These are phyloP conservation scores for Podocnemis expansa DNA, from an alignment of 2,113 vertebrate species.

Conservation along the genomic window DNA sequence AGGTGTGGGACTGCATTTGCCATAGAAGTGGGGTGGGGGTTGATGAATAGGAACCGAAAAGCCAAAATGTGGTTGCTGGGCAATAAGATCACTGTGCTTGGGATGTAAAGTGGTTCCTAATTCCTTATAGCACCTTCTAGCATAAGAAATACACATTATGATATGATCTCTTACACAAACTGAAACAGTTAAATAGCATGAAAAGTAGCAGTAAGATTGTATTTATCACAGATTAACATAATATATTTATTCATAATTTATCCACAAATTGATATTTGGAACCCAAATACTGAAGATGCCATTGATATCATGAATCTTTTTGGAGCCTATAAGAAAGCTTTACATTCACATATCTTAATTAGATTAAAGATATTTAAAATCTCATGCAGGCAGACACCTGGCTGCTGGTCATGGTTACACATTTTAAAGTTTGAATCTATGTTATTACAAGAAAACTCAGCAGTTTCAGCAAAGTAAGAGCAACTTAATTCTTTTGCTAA, in stretches of 20 bases:
- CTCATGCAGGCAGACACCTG: background rate
- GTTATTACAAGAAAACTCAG: slow-evolving; percentile 55
- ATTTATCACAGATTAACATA: background rate
- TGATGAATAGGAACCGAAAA: background rate
- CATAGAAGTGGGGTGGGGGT: background rate
- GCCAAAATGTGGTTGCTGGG: background rate
- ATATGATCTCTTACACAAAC: background rate
- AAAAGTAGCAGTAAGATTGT: background rate
- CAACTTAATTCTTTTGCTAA: slow-evolving; percentile 19
- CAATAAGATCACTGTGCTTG: background rate
- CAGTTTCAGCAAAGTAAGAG: background rate
- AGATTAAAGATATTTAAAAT: slow-evolving; percentile 36
- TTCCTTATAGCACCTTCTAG: background rate
- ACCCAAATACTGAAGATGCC: background rate
- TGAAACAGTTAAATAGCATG: background rate
- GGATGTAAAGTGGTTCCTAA: background rate
- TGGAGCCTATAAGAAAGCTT: background rate
- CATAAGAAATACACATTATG: background rate
- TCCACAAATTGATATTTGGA: background rate
- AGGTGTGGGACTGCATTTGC: background rate
- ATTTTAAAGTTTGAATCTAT: slow-evolving; percentile 24
- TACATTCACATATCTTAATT: slow-evolving; percentile 18
- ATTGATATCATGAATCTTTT: background rate
- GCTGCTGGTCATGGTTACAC: background rate
- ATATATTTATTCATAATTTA: background rate